Evolutionary conservation across 2,797 vertebrate genomes (phyloP).

Genomic region (Girardinus metallicus): DNA sequence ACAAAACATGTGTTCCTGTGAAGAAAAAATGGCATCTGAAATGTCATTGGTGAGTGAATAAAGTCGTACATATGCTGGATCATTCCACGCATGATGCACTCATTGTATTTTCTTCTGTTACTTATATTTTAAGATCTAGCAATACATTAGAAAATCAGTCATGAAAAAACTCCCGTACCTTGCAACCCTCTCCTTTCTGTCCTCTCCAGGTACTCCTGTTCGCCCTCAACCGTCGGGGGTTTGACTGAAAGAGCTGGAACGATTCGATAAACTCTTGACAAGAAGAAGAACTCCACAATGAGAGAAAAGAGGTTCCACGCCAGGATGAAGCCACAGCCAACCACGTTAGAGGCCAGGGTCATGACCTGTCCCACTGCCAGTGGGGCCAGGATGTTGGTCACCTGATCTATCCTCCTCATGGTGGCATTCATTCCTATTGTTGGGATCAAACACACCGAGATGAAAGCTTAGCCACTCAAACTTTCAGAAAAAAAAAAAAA

Average conservation of each 20-base stretch:
- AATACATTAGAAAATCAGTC: neutral
- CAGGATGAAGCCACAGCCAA: constrained; percentile 86
- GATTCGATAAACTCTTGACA: constrained; percentile 83
- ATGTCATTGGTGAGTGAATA: neutral
- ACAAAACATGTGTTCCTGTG: neutral
- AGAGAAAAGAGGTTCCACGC: constrained; percentile 86
- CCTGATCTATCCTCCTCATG: constrained; percentile 83
- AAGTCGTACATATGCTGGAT: neutral
- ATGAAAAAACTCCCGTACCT: constrained; percentile 55
- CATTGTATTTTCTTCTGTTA: neutral
- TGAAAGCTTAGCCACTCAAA: constrained; percentile 39
- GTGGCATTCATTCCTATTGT: constrained; percentile 83
- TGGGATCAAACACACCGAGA: constrained; percentile 56
- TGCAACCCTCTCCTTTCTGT: constrained; percentile 64
- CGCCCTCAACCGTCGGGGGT: constrained; percentile 63
- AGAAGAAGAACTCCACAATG: constrained; percentile 86
- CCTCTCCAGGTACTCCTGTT: constrained; percentile 71
- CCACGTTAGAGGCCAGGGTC: constrained; percentile 85
- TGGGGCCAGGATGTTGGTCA: constrained; percentile 83
- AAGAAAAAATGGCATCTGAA: neutral
- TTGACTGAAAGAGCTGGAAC: constrained; percentile 82
- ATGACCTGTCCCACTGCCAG: constrained; percentile 84
- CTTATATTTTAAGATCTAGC: neutral
- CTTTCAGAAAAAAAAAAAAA: neutral
- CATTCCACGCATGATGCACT: neutral